phyloP scores from a whole-genome alignment of 2,113 vertebrate species.

The Peucedramus taeniatus region DNA sequence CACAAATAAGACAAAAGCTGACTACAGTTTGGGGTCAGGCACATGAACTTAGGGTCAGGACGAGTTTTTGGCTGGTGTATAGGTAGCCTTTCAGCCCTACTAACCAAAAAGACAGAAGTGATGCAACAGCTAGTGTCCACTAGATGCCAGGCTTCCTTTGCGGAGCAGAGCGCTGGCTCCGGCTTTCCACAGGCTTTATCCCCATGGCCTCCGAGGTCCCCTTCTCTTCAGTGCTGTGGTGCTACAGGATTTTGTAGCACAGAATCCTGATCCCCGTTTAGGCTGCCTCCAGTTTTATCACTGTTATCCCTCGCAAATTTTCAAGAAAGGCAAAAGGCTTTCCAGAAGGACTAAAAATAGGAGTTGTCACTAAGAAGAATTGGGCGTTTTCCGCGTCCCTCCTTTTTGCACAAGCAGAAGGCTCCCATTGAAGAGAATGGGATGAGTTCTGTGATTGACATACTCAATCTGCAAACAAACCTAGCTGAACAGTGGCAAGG shows the following conservation, averaged over 20 bases:
- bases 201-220: not conserved
- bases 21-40: rapidly evolving
- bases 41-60: rapidly evolving
- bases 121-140: conserved; percentile 70
- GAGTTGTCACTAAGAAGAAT: not conserved
- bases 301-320: not conserved
- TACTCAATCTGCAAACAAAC: not conserved
- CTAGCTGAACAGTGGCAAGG: not conserved
- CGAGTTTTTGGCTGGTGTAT: not conserved
- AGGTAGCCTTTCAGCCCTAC: not conserved
- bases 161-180: not conserved
- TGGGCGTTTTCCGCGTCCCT: rapidly evolving
- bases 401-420: not conserved
- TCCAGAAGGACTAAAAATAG: not conserved
- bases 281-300: not conserved
- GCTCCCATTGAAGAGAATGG: not conserved
- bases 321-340: not conserved
- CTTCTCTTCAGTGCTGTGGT: not conserved
- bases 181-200: not conserved
- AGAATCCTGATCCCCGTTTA: not conserved
- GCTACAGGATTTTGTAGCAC: too few relatives aligned
- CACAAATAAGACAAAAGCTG: not conserved
- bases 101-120: not conserved
- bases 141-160: conserved; percentile 83
- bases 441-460: not conserved